Evolutionary conservation across 2,797 vertebrate species (phyloP).

Genomic region (Danio aesculapii): DNA sequence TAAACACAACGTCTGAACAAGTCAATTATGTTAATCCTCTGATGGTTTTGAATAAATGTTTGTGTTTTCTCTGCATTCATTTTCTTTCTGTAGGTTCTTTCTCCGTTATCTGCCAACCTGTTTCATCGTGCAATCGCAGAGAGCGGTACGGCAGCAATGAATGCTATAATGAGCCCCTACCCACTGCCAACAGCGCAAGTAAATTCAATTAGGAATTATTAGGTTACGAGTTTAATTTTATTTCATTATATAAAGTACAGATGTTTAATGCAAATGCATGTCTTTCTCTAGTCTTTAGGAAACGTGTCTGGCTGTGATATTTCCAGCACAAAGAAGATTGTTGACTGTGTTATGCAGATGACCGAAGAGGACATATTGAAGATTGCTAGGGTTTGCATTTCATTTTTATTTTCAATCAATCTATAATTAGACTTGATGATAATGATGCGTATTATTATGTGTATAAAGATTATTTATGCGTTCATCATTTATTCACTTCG

Average conservation of each 20-base stretch:
- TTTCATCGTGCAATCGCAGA: constrained; percentile 77
- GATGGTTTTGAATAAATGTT: background rate
- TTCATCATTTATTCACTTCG: no score
- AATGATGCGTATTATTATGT: no score
- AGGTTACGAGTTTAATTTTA: background rate
- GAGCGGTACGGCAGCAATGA: constrained; percentile 76
- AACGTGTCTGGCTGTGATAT: constrained; percentile 73
- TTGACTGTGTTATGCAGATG: constrained; percentile 71
- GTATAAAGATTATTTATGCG: background rate
- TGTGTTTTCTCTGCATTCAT: background rate
- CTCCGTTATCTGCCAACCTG: constrained; percentile 75
- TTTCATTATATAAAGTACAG: background rate
- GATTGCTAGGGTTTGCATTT: background rate
- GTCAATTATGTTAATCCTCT: background rate
- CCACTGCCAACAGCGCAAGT: constrained; percentile 68
- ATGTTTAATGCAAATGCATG: background rate
- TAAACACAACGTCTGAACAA: background rate
- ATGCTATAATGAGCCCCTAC: background rate
- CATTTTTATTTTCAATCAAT: background rate
- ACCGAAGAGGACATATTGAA: constrained; percentile 60
- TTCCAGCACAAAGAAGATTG: constrained; percentile 70
- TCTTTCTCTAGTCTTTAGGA: constrained; percentile 65
- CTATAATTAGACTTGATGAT: background rate
- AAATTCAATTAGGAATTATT: background rate
- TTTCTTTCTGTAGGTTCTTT: constrained; percentile 69